A percentile compares a stretch with the other conserved stretches of the same genome.
Conservation (phyloP, 2,888 invertebrate genomes). For the Trichopria drosophilae region DNA sequence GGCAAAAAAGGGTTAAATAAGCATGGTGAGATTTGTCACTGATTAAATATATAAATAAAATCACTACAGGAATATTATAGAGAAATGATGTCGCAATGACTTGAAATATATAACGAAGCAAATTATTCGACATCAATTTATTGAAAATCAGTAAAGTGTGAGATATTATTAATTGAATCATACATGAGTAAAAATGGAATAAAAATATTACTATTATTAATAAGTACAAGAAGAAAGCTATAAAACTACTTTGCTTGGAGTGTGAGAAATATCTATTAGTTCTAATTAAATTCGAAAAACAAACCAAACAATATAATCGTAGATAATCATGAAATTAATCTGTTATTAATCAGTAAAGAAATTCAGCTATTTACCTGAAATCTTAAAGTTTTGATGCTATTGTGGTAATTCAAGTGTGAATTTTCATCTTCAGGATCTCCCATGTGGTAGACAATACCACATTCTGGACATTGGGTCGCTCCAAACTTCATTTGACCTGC, state of each 20-base stretch:
- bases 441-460: constrained; percentile 72
- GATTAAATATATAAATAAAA: too few relatives aligned
- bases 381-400: constrained; percentile 66
- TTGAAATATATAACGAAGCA: too few relatives aligned
- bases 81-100: too few relatives aligned
- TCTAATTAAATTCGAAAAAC: constrained; percentile 26
- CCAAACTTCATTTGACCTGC: constrained; percentile 83
- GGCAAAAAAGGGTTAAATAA: too few relatives aligned
- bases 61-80: too few relatives aligned
- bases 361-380: constrained; percentile 71
- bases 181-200: too few relatives aligned
- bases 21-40: too few relatives aligned
- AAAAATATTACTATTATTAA: constrained; percentile 8
- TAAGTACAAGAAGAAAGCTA: constrained; percentile 6
- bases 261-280: constrained; percentile 4
- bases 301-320: constrained; percentile 1
- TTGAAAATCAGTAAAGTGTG: too few relatives aligned
- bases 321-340: background rate
- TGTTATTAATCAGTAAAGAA: background rate
- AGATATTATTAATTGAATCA: too few relatives aligned
- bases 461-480: constrained; percentile 72
- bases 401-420: constrained; percentile 74
- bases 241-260: too few relatives aligned
- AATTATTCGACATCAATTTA: too few relatives aligned
- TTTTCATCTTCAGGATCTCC: constrained; percentile 81